Evolutionary conservation across 2,797 vertebrate genomes (phyloP).

Genomic region (Chelmon rostratus): DNA sequence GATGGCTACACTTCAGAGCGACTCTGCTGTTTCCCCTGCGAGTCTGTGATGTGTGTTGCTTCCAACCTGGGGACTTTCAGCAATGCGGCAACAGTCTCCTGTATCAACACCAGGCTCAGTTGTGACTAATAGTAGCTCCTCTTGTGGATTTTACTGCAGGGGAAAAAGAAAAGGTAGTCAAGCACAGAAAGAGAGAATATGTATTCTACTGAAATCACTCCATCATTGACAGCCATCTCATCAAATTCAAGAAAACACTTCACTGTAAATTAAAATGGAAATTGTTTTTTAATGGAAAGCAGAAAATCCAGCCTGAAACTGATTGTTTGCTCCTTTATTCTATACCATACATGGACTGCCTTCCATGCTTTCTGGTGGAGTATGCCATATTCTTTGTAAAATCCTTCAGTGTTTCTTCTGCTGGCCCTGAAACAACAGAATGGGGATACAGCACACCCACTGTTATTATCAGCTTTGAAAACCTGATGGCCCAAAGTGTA

Average conservation of each 20-base stretch:
- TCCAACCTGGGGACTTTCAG: slow-evolving; percentile 30
- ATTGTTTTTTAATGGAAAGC: background rate
- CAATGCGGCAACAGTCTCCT: slow-evolving; percentile 31
- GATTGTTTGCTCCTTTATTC: background rate
- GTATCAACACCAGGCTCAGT: slow-evolving; percentile 24
- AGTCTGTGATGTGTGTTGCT: slow-evolving; percentile 33
- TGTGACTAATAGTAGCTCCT: slow-evolving; percentile 48
- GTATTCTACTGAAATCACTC: slow-evolving; percentile 1
- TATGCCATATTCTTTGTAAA: slow-evolving; percentile 16
- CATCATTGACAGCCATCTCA: background rate
- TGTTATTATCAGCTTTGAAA: slow-evolving; percentile 63
- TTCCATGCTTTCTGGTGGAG: background rate
- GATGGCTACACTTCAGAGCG: slow-evolving; percentile 1
- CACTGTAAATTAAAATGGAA: slow-evolving; percentile 8
- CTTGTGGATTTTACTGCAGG: slow-evolving; percentile 45
- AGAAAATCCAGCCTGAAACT: slow-evolving; percentile 7
- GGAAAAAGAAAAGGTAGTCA: slow-evolving; percentile 14
- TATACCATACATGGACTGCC: background rate
- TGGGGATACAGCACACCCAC: slow-evolving; percentile 34
- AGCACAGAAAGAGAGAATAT: slow-evolving; percentile 18
- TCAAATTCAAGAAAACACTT: slow-evolving; percentile 9
- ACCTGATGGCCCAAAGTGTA: slow-evolving; percentile 69
- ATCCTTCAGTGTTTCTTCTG: slow-evolving; percentile 32
- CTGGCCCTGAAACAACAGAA: slow-evolving; percentile 52
- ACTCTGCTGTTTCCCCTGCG: background rate